These are phyloP conservation scores for Oncorhynchus gorbuscha DNA, from an alignment of 2,113 vertebrate species.

Conservation along the genomic window DNA sequence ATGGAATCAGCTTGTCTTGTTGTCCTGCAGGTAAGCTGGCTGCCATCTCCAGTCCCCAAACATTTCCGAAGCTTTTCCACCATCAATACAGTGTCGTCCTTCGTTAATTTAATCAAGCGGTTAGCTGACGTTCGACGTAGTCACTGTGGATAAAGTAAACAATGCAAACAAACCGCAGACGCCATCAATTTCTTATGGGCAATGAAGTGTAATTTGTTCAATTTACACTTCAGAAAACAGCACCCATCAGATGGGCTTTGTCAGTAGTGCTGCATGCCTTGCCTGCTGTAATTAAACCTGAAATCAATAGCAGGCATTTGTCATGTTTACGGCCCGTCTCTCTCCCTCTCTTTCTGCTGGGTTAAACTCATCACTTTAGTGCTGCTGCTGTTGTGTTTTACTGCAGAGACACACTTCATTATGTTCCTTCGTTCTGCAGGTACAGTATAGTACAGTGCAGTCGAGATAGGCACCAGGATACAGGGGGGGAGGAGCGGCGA, in stretches of 20 bases:
- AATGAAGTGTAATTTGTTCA: constrained; percentile 99
- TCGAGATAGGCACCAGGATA: constrained; percentile 87
- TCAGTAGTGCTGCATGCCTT: constrained; percentile 98
- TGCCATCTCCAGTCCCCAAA: too few relatives aligned
- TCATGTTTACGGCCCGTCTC: constrained; percentile 98
- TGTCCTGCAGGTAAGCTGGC: too few relatives aligned
- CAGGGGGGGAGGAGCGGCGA: constrained; percentile 66
- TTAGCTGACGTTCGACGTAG: constrained; percentile 81
- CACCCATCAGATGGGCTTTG: constrained; percentile 97
- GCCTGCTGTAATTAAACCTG: constrained; percentile 99
- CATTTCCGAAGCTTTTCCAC: too few relatives aligned
- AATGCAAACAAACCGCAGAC: constrained; percentile 93
- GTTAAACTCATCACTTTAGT: constrained; percentile 99
- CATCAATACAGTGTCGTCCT: constrained; percentile 66
- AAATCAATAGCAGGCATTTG: constrained; percentile 99
- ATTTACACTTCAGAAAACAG: constrained; percentile 98
- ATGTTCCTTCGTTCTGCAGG: constrained; percentile 86
- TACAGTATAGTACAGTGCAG: constrained; percentile 75
- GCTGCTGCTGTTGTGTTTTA: constrained; percentile 91
- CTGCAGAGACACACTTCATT: constrained; percentile 99
- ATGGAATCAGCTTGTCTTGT: too few relatives aligned
- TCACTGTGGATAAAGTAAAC: constrained; percentile 91
- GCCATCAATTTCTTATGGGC: constrained; percentile 99
- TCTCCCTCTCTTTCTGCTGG: constrained; percentile 90
- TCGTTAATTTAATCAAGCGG: constrained; percentile 91